Base-by-base conservation (phyloP, 2,113 vertebrate species). In the Leuciscus idus region DNA sequence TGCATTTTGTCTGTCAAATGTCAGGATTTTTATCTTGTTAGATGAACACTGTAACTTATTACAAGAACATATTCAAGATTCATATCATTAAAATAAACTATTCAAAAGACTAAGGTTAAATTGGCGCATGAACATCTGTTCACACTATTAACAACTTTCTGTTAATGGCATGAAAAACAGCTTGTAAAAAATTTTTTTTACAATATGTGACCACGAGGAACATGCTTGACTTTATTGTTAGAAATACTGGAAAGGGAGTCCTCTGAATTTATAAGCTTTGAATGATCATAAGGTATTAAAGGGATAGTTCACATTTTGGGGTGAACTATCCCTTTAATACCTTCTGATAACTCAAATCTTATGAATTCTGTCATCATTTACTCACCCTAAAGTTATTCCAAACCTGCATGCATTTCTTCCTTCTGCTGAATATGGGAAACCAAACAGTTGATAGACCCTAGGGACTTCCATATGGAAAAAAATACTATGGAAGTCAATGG, bases 91-190 rank as follows among this genome's bases (percentile, higher is more conserved):
- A 59, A 78, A 62, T 0, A 9, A 80, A 50, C 12, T 13, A 21
- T 33, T 33, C 11, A 26, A 75, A 75, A 28, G n/a, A 75, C 12
- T 36, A 13, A 59, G 28, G 76, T 33, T 79, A 59, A 57, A 79
- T 13, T 33, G 21, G 13, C 48, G 15, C 55, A 46, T 64, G 36
- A 80, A 62, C 36, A 64, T 81, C 23, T 81, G 59, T 81, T 81
- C 57, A 64, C 76, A n/a, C 33, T 26, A 23, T 46, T 81, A 81
- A 64, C n/a, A 26, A 46, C 57, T 26, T 80, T 12, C 13, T 80
- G 57, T 19, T 28, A 64, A 68, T 39, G 19, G 10, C 57, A 12
- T 26, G 9, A 61, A 43, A 79, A 39, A 80, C 21, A 62, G n/a
- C 23, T 61, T 33, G 7, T 30, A 30, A 46, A 59, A 15, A 59